Evolutionary conservation across 1,140 invertebrate genomes (phyloP), one percentile per base, ranked within the genome.

Genomic region (Euwallacea fornicatus): DNA sequence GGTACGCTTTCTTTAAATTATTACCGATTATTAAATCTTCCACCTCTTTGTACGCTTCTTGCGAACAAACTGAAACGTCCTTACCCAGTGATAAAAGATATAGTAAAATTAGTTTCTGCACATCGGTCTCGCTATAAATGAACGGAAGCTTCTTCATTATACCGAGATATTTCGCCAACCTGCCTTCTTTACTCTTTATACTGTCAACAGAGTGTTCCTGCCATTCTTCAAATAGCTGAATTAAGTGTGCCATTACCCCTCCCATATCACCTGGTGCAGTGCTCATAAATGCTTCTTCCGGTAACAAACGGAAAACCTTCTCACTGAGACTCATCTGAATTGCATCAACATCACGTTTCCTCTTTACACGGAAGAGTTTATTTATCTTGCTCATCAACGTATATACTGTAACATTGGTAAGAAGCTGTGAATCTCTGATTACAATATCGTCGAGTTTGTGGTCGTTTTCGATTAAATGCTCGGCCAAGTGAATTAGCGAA

Each of bases 1-100:
- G 21, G 21, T 4, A 33, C 21, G 21, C 21, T 33, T 33, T 4
- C 21, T 4, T 33, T 33, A 33, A 33, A 4, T 33, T 33, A 33
- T 33, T 33, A 75, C 76, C 75, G 67, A 77, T 73, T 16, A 76
- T 75, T 15, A 75, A 21, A 42, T 55, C 62, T 69, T 77, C 76
- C 16, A 41, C 62, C 7, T 56, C 16, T 6, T 3, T 53, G 43
- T 59, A 74, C 33, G 70, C 50, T n/a, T 58, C 42, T 10, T 69
- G 42, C 33, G 13, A 41, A 61, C 73, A 75, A 64, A 53, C 69
- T n/a, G 46, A 7, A 41, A 76, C 7, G 70, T 78, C 77, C 47
- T 56, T 73, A 46, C 68, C 64, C 13, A 79, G 68, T 21, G 74
- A 56, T 47, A 75, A 72, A 16, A 79, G 66, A 58, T 74, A 75